These are phyloP conservation scores for Chelon auratus DNA, from an alignment of 2,797 vertebrate genomes.

Conservation along the genomic window DNA sequence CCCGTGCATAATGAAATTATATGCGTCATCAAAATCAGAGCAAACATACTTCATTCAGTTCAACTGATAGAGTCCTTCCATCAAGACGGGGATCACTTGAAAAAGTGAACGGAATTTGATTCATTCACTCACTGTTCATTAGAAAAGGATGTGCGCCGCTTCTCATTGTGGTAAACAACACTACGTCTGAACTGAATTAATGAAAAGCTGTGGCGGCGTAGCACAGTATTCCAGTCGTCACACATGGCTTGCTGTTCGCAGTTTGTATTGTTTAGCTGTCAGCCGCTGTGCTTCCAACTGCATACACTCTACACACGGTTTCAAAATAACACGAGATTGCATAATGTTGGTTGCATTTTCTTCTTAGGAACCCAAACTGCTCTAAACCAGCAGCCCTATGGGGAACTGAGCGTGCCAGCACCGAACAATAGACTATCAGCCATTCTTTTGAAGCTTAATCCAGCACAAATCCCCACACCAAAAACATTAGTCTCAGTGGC, in stretches of 20 bases:
- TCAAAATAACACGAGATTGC: slow-evolving; percentile 45
- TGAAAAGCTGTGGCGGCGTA: slow-evolving; percentile 28
- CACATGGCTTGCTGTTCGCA: slow-evolving; percentile 28
- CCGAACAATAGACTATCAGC: slow-evolving; percentile 74
- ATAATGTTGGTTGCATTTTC: slow-evolving; percentile 57
- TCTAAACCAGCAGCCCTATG: slow-evolving; percentile 60
- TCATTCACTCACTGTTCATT: slow-evolving; percentile 35
- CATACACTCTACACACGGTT: slow-evolving; percentile 21
- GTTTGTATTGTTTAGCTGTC: slow-evolving; percentile 34
- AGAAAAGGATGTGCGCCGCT: slow-evolving; percentile 2
- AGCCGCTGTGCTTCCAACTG: slow-evolving; percentile 16
- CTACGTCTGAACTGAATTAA: slow-evolving; percentile 29
- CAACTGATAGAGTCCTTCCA: slow-evolving; percentile 64
- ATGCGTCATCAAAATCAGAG: slow-evolving; percentile 67
- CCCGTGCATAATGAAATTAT: slow-evolving; percentile 76
- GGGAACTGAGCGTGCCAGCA: slow-evolving; percentile 68
- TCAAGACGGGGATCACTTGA: slow-evolving; percentile 49
- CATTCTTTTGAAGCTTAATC: slow-evolving; percentile 82
- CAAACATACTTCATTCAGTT: slow-evolving; percentile 70
- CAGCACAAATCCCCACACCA: slow-evolving; percentile 80
- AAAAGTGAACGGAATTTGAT: slow-evolving; percentile 52
- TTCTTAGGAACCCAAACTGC: slow-evolving; percentile 57
- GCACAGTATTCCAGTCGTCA: slow-evolving; percentile 28
- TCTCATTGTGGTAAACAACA: slow-evolving; percentile 37
- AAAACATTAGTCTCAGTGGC: slow-evolving; percentile 75